Percentiles rank a stretch among this genome's conserved stretches.
phyloP scores from a whole-genome alignment of 1,140 invertebrate species.

The Sinella curviseta region DNA sequence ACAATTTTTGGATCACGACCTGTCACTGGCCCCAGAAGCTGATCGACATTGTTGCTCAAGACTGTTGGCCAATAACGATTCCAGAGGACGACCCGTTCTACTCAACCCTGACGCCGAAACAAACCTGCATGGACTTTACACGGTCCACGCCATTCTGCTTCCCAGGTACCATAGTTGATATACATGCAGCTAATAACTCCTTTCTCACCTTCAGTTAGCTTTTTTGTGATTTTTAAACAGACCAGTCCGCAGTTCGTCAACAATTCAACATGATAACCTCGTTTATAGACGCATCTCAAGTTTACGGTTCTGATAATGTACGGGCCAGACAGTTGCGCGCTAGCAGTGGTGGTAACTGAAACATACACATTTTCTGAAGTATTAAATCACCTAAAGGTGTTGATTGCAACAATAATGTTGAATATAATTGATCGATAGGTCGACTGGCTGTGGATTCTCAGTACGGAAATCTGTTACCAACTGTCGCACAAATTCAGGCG shows the following conservation, averaged over 20 bases:
- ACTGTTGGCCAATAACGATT: constrained; percentile 64
- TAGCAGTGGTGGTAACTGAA: not conserved
- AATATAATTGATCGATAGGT: not conserved
- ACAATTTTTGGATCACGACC: constrained; percentile 67
- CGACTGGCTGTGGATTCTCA: not conserved
- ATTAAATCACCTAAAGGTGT: not conserved
- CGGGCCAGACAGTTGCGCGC: constrained; percentile 54
- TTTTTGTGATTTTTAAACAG: constrained; percentile 42
- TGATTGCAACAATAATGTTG: not conserved
- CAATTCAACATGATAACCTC: constrained; percentile 57
- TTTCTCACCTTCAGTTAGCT: no score
- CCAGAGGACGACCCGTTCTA: constrained; percentile 90
- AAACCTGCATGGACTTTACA: constrained; percentile 48
- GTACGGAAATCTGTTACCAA: not conserved
- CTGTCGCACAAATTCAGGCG: not conserved
- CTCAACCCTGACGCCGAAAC: constrained; percentile 53
- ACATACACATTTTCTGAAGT: not conserved
- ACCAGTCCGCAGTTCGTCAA: no score
- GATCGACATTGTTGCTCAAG: constrained; percentile 35
- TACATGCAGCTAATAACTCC: no score
- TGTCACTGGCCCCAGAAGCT: constrained; percentile 50
- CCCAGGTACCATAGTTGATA: constrained; percentile 10
- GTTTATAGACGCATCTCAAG: constrained; percentile 73
- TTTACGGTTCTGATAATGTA: constrained; percentile 53
- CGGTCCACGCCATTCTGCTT: constrained; percentile 44